These are phyloP conservation scores for Tetanocera ferruginea DNA, from an alignment of 2,888 invertebrate genomes.

Conservation along the genomic window DNA sequence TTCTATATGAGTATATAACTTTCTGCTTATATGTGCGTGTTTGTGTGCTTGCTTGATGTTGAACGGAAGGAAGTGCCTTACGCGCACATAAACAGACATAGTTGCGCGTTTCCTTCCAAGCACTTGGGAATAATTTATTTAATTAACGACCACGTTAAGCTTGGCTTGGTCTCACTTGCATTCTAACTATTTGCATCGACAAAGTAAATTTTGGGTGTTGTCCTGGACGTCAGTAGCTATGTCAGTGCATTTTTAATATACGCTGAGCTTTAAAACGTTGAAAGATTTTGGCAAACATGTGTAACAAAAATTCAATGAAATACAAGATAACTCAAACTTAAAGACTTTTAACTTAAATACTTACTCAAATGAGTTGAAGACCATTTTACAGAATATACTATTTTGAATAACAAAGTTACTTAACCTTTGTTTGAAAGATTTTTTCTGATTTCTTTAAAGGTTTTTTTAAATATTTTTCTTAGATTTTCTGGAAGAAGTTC, in stretches of 20 bases:
- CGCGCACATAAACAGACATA: constrained; percentile 38
- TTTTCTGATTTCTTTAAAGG: no score
- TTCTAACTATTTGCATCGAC: constrained; percentile 8
- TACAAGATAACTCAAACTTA: no score
- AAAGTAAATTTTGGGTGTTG: neutral
- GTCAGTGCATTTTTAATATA: neutral
- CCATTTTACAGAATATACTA: no score
- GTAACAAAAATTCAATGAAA: no score
- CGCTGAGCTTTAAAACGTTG: no score
- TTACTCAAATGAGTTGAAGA: no score
- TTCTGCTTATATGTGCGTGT: neutral
- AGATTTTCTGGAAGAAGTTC: no score
- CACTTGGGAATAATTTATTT: constrained; percentile 29
- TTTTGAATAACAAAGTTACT: no score
- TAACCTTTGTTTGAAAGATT: no score
- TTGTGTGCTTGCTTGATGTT: constrained; percentile 23
- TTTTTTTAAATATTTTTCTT: no score
- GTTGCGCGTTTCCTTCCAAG: constrained; percentile 22
- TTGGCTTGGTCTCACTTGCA: neutral
- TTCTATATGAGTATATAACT: neutral
- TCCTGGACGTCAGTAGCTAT: neutral
- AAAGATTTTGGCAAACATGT: no score
- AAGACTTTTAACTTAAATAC: no score
- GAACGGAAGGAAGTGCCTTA: constrained; percentile 35
- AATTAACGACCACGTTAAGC: constrained; percentile 24